phyloP scores from a whole-genome alignment of 2,113 vertebrate genomes.

The Gavia stellata region DNA sequence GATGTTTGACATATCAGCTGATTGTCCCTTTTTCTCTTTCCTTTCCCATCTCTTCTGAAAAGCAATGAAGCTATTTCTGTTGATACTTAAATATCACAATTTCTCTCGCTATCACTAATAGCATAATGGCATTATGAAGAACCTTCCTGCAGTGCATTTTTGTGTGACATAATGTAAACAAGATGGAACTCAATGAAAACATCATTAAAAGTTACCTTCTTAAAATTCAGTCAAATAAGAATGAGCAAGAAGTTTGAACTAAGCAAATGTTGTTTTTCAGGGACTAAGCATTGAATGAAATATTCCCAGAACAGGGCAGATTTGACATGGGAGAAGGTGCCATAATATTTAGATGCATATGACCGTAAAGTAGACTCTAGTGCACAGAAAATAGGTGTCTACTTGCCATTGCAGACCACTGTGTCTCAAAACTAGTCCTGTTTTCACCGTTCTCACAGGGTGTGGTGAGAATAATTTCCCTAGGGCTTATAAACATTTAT shows the following conservation, averaged over 20 bases:
- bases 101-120: not conserved
- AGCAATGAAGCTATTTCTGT: not conserved
- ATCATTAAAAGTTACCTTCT: not conserved
- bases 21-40: not conserved
- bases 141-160: not conserved
- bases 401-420: fast-evolving
- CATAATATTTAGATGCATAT: not conserved
- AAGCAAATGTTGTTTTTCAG: not conserved
- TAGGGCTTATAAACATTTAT: not conserved
- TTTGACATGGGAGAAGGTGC: not conserved
- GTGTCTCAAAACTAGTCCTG: not conserved
- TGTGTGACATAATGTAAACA: not conserved
- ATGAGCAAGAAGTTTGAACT: not conserved
- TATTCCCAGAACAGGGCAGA: not conserved
- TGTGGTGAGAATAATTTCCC: not conserved
- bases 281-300: not conserved
- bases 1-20: slow-evolving; percentile 18
- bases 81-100: not conserved
- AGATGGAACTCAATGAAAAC: not conserved
- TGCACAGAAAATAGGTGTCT: not conserved
- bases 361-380: not conserved
- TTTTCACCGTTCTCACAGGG: not conserved
- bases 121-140: not conserved
- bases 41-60: not conserved
- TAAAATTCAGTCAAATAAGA: not conserved